A percentile compares a stretch with the other conserved stretches of the same genome.
These are phyloP conservation scores for Lagodon rhomboides DNA, from an alignment of 2,797 vertebrate species.

Conservation along the genomic window DNA sequence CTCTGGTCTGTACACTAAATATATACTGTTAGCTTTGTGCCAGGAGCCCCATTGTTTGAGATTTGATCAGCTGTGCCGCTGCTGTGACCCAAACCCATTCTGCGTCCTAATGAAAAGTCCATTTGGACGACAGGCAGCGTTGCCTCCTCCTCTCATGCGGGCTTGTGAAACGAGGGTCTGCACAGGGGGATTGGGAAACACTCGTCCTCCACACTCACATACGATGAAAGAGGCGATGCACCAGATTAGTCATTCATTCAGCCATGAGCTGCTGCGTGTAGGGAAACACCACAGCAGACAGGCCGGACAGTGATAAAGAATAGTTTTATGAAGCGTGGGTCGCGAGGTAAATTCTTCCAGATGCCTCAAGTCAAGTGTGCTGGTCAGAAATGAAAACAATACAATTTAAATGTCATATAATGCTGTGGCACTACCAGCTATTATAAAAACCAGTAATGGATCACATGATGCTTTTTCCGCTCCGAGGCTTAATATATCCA, in stretches of 20 bases:
- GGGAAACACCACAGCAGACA: conserved; percentile 45
- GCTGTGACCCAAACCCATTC: conserved; percentile 57
- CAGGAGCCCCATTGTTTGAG: conserved; percentile 61
- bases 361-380: conserved; percentile 47
- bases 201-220: conserved; percentile 43
- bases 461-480: conserved; percentile 62
- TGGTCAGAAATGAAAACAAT: conserved; percentile 61
- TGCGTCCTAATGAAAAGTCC: conserved; percentile 72
- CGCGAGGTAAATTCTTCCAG: conserved; percentile 37
- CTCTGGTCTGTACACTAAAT: background rate
- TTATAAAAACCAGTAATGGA: conserved; percentile 35
- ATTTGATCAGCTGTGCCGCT: conserved; percentile 69
- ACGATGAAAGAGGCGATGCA: conserved; percentile 48
- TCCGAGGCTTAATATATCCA: conserved; percentile 73
- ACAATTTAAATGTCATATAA: conserved; percentile 67
- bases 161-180: conserved; percentile 39
- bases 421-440: conserved; percentile 23
- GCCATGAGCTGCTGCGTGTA: conserved; percentile 34
- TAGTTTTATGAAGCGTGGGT: background rate
- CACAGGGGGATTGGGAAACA: conserved; percentile 34
- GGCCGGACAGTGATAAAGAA: background rate
- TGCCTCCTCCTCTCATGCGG: conserved; percentile 51
- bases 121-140: conserved; percentile 58
- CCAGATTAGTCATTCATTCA: conserved; percentile 57
- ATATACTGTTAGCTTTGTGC: conserved; percentile 5